Percentiles rank a stretch among this genome's conserved stretches.
These are phyloP conservation scores for Gymnocheta viridis DNA, from an alignment of 2,888 invertebrate genomes.

Conservation along the genomic window DNA sequence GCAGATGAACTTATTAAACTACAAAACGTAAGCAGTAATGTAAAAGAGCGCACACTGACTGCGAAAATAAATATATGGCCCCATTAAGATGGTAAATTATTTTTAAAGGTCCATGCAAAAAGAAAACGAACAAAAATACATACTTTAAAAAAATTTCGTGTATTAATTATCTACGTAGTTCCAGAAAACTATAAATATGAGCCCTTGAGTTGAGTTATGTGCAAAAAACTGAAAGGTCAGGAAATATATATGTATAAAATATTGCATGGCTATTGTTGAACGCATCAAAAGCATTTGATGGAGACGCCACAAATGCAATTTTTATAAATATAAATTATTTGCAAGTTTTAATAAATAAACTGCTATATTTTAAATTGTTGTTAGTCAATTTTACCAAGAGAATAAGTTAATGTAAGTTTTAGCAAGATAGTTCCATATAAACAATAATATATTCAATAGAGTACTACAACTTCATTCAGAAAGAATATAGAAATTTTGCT, in stretches of 20 bases:
- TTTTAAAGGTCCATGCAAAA: conserved; percentile 34
- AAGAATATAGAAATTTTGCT: too few species aligned
- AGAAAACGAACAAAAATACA: not conserved
- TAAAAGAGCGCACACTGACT: not conserved
- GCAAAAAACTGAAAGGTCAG: conserved; percentile 53
- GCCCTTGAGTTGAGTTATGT: conserved; percentile 17
- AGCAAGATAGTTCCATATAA: too few species aligned
- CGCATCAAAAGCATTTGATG: too few species aligned
- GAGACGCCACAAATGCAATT: too few species aligned
- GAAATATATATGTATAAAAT: not conserved
- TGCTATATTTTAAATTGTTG: too few species aligned
- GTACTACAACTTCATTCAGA: too few species aligned
- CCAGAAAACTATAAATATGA: conserved; percentile 16
- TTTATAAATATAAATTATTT: too few species aligned
- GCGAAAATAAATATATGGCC: conserved; percentile 40
- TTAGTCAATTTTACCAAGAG: too few species aligned
- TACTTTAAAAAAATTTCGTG: not conserved
- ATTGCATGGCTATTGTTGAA: too few species aligned
- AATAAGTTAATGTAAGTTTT: too few species aligned
- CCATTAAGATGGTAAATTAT: conserved; percentile 59
- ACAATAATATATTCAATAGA: too few species aligned
- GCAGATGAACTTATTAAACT: not conserved
- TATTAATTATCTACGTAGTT: not conserved
- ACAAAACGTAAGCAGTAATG: not conserved
- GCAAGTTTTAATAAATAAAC: too few species aligned